Evolutionary conservation across 2,797 vertebrate species (phyloP).

Genomic region (Craterocephalus amniculus): DNA sequence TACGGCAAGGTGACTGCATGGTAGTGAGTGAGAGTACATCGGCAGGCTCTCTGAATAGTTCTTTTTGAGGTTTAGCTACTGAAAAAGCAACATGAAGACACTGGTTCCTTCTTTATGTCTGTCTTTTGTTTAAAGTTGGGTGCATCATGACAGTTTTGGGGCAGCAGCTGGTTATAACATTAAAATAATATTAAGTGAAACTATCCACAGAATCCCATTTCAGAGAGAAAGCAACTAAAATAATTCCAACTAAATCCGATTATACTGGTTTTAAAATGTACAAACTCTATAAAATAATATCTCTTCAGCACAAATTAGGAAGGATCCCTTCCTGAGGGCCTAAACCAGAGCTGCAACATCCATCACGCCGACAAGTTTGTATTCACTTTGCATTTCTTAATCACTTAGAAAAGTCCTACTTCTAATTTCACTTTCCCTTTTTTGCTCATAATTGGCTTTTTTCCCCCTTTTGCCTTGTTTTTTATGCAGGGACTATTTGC

Average conservation of each 20-base stretch:
- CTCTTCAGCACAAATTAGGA: slow-evolving; percentile 35
- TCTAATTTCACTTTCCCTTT: slow-evolving; percentile 56
- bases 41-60: too few species aligned
- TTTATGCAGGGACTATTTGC: slow-evolving; percentile 77
- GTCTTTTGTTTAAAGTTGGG: background rate
- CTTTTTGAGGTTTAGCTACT: background rate
- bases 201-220: slow-evolving; percentile 4
- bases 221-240: background rate
- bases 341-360: slow-evolving; percentile 42
- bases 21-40: background rate
- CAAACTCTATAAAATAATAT: slow-evolving; percentile 6
- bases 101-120: background rate
- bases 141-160: background rate
- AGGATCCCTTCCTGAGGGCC: slow-evolving; percentile 38
- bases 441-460: slow-evolving; percentile 80
- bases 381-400: slow-evolving; percentile 67
- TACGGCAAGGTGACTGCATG: background rate
- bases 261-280: too few species aligned
- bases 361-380: slow-evolving; percentile 58
- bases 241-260: background rate
- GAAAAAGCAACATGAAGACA: background rate
- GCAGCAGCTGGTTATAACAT: background rate
- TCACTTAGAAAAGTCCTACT: slow-evolving; percentile 69
- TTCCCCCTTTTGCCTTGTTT: slow-evolving; percentile 49
- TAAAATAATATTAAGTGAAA: background rate